Evolutionary conservation across 2,113 vertebrate species (phyloP).

Genomic region (Sapayoa aenigma): DNA sequence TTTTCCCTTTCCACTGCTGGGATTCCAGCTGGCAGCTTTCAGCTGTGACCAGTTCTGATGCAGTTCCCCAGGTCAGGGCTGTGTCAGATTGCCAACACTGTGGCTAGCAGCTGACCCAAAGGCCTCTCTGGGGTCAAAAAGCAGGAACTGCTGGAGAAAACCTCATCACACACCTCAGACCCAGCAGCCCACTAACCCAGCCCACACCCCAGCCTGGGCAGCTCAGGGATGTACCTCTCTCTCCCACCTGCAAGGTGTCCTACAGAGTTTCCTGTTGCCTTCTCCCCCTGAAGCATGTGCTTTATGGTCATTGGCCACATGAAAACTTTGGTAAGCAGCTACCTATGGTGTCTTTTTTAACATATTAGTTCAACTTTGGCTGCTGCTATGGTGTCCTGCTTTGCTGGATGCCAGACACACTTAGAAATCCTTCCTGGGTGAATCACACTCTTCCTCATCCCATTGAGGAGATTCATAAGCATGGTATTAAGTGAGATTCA

Average conservation of each 20-base stretch:
- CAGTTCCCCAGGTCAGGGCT: background rate
- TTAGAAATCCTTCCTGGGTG: background rate
- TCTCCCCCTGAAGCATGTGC: accelerated
- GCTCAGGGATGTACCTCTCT: background rate
- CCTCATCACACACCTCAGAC: background rate
- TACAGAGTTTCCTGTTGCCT: background rate
- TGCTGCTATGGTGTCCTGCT: background rate
- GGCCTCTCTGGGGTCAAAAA: background rate
- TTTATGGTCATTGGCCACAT: background rate
- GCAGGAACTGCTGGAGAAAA: background rate
- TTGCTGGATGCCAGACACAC: background rate
- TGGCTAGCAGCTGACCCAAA: background rate
- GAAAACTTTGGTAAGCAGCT: background rate
- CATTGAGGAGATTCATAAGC: background rate
- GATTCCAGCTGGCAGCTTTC: background rate
- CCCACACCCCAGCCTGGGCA: background rate
- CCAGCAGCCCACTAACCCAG: background rate
- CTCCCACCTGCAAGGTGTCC: background rate
- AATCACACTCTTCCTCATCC: background rate
- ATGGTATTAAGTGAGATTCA: background rate
- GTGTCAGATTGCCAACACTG: background rate
- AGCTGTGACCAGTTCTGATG: background rate
- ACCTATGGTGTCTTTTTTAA: background rate
- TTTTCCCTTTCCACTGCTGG: background rate
- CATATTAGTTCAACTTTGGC: accelerated